Evolutionary conservation across 1,140 invertebrate species (phyloP), one percentile per base, ranked within the genome.

Genomic region (Apis florea): DNA sequence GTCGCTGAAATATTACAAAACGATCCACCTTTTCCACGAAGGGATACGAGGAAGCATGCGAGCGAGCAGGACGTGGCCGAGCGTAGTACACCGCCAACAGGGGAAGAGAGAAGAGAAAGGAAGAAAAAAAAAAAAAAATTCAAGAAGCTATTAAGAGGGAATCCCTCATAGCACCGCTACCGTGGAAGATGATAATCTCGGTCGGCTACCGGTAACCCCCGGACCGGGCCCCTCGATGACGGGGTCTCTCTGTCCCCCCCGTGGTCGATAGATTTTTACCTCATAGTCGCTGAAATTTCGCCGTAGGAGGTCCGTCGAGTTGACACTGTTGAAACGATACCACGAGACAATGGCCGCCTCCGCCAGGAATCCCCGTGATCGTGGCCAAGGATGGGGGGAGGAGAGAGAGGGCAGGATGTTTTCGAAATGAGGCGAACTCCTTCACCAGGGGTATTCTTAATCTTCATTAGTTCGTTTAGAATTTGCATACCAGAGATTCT

Each of bases 381-480:
- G 87, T 58, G 19, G 63, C 58, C 31, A 24, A 49, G 19, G 31
- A 26, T 6, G 11, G 26, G 31, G 12, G 2, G 49, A 47, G 49
- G 10, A 13, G 40, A 59, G 53, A 56, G 67, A 56, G 17, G 40
- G 59, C 59, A 81, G 83, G 68, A 90, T 90, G 89, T 90, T 91
- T 92, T 88, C 83, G 87, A 91, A 91, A 92, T 87, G 87, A 91
- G 88, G 82, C 89, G 85, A 92, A 91, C 89, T 90, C 88, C 87
- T 90, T 89, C 84, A 84, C 85, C 88, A 83, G 84, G 79, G 88
- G 85, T 89, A 90, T 92, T 92, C 91, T 92, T 92, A 92, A 92
- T 91, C 91, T 92, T 92, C 91, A 92, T 91, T 92, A 92, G 91
- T 90, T 89, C 85, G 79, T 86, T 90, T 88, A 88, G 84, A 74